Evolutionary conservation across 1,140 invertebrate genomes (phyloP).

Genomic region (Magallana gigas): DNA sequence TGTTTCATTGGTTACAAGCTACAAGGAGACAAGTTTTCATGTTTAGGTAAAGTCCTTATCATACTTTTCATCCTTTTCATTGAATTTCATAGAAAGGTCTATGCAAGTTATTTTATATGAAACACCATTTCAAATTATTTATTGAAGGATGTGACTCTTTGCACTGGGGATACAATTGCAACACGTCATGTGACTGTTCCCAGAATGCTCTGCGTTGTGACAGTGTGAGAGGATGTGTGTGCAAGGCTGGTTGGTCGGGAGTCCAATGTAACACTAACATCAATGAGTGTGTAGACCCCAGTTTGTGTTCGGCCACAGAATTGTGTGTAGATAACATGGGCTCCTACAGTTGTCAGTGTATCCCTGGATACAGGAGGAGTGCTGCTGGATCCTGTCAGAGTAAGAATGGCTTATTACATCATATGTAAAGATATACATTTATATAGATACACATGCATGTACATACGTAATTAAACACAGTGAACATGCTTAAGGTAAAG

Average conservation of each 20-base stretch:
- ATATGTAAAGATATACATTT: too few species aligned
- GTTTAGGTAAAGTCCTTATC: conserved; percentile 1
- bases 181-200: conserved; percentile 28
- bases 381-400: neutral
- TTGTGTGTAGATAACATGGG: neutral
- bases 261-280: conserved; percentile 31
- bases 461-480: too few species aligned
- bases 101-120: neutral
- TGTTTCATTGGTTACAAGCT: conserved; percentile 48
- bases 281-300: conserved; percentile 7
- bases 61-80: neutral
- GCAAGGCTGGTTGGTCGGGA: conserved; percentile 40
- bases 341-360: neutral
- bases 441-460: too few species aligned
- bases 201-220: conserved; percentile 39
- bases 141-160: conserved; percentile 32
- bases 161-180: conserved; percentile 41
- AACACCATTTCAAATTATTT: neutral
- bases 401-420: neutral
- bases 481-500: too few species aligned
- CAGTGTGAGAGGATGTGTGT: conserved; percentile 38
- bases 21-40: conserved; percentile 33
- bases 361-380: neutral
- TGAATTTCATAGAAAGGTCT: neutral
- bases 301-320: conserved; percentile 20